Base-by-base conservation (phyloP, 2,113 vertebrate species). In the Toxotes jaculatrix region DNA sequence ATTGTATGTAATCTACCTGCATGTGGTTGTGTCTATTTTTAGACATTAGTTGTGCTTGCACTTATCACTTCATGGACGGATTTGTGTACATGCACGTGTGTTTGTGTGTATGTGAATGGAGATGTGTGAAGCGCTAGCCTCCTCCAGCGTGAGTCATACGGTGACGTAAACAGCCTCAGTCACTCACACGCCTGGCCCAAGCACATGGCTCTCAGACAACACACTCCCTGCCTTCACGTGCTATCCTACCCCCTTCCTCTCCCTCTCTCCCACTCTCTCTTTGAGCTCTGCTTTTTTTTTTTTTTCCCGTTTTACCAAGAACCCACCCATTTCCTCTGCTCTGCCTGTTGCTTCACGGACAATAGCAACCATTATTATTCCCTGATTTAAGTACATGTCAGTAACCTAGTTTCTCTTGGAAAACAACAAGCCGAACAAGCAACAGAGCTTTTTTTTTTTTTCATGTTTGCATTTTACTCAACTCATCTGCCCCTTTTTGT, bases 151-250 rank as follows among this genome's bases (percentile, higher is more conserved):
- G 93, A 93, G 69, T 94, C 92, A 94, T 71, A 7, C 64, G 6
- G 66, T 91, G 88, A 92, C 81, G 85, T 64, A 71, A 61, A 34
- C 71, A 19, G 67, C 81, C 79, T 38, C 76, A 85, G 83, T 83
- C 76, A 75, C 88, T 88, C 69, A 85, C 93, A 92, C 36, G 78
- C 88, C 82, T 82, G 75, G 85, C 88, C 60, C 13, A 7, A 71
- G 90, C 92, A 95, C 93, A 93, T 94, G 93, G 90, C 89, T 71
- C 71, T 51, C 71, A 83, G 93, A 88, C 88, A 84, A 87, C 93
- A 91, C 90, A 90, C 89, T 91, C 86, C 73, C 87, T 72, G 89
- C 77, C 78, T 90, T 94, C 92, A 93, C 91, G 84, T 95, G 90
- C 83, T 72, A 45, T 42, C 69, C 78, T 72, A 69, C 73, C 43